Evolutionary conservation across 2,113 vertebrate species (phyloP).

Genomic region (Pygoscelis adeliae): DNA sequence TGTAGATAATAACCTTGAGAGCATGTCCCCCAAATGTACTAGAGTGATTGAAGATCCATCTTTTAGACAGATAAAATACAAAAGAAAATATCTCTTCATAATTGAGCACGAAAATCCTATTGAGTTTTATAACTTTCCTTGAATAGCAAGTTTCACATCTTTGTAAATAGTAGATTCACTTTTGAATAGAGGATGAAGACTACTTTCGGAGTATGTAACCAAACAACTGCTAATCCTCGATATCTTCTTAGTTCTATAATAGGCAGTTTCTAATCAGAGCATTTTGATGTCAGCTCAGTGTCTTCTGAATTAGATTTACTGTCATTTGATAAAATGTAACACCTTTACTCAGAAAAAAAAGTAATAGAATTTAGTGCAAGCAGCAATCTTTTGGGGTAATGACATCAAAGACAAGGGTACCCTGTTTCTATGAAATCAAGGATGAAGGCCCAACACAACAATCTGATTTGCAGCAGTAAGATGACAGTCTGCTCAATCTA

Average conservation of each 20-base stretch:
- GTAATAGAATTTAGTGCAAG: neutral
- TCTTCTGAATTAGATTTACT: constrained; percentile 55
- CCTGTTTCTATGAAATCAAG: neutral
- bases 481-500: neutral
- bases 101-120: neutral
- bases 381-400: neutral
- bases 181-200: constrained; percentile 42
- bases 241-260: neutral
- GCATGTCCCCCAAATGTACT: neutral
- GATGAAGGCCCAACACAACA: neutral
- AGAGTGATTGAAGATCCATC: neutral
- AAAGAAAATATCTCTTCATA: neutral
- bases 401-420: neutral
- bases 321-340: neutral
- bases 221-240: constrained; percentile 19
- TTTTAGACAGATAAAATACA: neutral
- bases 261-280: constrained; percentile 18
- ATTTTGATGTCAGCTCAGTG: constrained; percentile 42
- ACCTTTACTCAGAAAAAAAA: neutral
- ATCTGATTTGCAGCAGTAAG: neutral
- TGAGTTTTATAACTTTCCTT: neutral
- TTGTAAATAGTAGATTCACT: neutral
- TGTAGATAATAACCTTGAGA: neutral
- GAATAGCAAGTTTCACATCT: neutral
- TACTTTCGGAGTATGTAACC: neutral